phyloP scores from a whole-genome alignment of 2,797 vertebrate genomes.

The Rachycentron canadum region DNA sequence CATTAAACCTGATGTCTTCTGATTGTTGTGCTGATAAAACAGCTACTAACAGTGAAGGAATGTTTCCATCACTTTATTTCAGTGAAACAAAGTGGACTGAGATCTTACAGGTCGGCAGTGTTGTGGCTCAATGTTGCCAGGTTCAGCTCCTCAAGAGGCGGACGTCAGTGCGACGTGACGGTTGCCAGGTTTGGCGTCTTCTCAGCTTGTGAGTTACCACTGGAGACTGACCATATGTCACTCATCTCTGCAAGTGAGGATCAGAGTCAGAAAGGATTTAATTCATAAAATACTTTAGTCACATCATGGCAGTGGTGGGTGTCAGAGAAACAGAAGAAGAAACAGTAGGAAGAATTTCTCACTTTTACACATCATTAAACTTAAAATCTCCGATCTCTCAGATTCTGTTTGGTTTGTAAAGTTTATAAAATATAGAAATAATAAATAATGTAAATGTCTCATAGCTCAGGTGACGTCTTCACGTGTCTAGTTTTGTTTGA shows the following conservation, averaged over 20 bases:
- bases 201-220: conserved; percentile 63
- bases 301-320: not conserved
- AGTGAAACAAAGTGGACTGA: conserved; percentile 13
- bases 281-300: not conserved
- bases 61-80: conserved; percentile 14
- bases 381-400: too few relatives aligned
- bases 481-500: too few relatives aligned
- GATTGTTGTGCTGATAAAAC: not conserved
- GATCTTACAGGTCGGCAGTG: conserved; percentile 35
- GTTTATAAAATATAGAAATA: not conserved
- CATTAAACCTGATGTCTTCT: not conserved
- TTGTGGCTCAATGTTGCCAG: conserved; percentile 12
- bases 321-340: not conserved
- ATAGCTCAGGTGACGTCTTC: not conserved
- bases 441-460: not conserved
- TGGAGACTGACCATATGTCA: conserved; percentile 84
- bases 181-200: conserved; percentile 56
- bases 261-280: not conserved
- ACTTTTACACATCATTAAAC: too few relatives aligned
- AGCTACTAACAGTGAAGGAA: not conserved
- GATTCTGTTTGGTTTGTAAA: too few relatives aligned
- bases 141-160: conserved; percentile 6
- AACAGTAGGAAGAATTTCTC: too few relatives aligned
- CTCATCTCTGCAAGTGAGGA: conserved; percentile 73
- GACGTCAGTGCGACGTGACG: conserved; percentile 26